phyloP scores from a whole-genome alignment of 2,113 vertebrate genomes.

The Pedionomus torquatus region DNA sequence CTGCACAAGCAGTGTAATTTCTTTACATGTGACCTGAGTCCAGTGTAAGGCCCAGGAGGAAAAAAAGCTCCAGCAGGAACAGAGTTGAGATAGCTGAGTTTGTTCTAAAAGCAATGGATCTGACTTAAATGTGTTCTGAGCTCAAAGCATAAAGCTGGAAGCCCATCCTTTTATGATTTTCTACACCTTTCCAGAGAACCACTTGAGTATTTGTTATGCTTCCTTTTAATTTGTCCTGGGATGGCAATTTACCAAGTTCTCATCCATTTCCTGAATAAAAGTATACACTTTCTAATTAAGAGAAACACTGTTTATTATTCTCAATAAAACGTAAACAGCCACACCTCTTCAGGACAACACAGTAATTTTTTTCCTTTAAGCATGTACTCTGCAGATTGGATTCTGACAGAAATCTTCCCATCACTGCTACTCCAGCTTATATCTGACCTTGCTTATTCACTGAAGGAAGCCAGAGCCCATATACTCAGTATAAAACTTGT shows the following conservation, averaged over 20 bases:
- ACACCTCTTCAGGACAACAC: neutral
- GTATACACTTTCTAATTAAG: neutral
- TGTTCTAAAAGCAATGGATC: neutral
- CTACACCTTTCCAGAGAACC: neutral
- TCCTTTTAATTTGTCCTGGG: neutral
- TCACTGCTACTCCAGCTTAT: neutral
- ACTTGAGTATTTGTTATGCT: neutral
- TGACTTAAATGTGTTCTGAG: neutral
- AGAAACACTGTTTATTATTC: neutral
- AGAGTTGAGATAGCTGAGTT: neutral
- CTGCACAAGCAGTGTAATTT: neutral
- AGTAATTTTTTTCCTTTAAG: neutral
- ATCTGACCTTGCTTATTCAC: neutral
- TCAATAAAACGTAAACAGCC: neutral
- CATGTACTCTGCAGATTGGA: neutral
- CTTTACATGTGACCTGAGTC: constrained; percentile 6
- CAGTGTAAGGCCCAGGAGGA: neutral
- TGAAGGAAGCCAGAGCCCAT: neutral
- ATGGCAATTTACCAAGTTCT: neutral
- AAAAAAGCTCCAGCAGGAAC: neutral
- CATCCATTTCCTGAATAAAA: neutral
- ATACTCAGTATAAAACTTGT: neutral
- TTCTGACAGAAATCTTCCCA: neutral
- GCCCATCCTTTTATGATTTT: neutral
- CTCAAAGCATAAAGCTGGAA: neutral